Percentiles rank a stretch among this genome's conserved stretches.
Evolutionary conservation across 2,888 invertebrate species (phyloP).

Genomic region (Entomobrya proxima): DNA sequence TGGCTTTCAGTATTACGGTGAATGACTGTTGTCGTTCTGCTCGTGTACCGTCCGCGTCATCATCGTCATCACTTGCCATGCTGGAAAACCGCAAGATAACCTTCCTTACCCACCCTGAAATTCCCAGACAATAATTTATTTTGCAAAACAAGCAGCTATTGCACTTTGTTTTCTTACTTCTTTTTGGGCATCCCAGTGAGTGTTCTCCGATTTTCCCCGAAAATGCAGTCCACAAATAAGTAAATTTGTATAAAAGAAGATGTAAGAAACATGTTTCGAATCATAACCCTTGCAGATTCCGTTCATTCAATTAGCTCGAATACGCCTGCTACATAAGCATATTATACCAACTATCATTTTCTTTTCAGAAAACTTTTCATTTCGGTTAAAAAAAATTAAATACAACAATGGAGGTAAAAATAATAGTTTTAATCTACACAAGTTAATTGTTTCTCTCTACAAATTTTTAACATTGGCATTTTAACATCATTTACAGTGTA

Average conservation of each 20-base stretch:
- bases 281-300: background rate
- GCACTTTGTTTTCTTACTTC: background rate
- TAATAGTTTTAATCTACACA: background rate
- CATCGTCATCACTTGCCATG: background rate
- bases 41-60: background rate
- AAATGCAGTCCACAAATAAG: background rate
- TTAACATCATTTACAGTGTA: background rate
- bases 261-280: background rate
- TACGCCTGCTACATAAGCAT: too few relatives aligned
- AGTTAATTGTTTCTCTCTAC: background rate
- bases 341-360: background rate
- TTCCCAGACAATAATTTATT: background rate
- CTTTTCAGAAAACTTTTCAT: background rate
- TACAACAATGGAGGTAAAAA: background rate
- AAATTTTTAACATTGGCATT: background rate
- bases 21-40: background rate
- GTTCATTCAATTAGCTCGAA: background rate
- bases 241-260: background rate
- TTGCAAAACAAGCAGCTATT: background rate
- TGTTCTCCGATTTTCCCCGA: background rate
- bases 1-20: background rate
- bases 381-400: background rate
- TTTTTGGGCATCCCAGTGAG: background rate
- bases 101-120: background rate
- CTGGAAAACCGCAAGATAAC: conserved; percentile 26